Evolutionary conservation across 2,888 invertebrate genomes (phyloP), one percentile per base, ranked within the genome.

Genomic region (Acleris emargana): DNA sequence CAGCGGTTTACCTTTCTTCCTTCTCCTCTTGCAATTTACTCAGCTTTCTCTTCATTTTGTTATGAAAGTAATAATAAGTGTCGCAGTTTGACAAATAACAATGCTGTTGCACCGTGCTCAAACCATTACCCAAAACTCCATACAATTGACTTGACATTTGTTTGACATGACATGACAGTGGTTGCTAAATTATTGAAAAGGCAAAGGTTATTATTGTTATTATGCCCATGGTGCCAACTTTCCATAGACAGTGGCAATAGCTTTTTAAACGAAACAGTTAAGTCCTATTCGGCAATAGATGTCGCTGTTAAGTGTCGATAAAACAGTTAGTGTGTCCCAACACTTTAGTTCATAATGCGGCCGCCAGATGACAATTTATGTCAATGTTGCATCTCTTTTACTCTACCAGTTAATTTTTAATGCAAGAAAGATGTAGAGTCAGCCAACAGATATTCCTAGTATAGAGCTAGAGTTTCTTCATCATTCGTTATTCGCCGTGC

Each of bases 401-500:
- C 68, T 68, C 70, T 62, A 68, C 64, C 62, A 68, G 67, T 68
- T 68, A 67, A 67, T 70, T 68, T 70, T 68, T 68, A 68, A 66
- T 68, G 69, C 69, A 70, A 70, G 70, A 70, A 68, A 70, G 70
- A 70, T 68, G 68, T 67, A 70, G 67, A 68, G 66, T 64, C 58
- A 67, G 62, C 62, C 62, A 67, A 62, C 67, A 62, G 67, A 64
- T 69, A 64, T 64, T 64, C 64, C 67, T 64, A 59, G 60, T 68
- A 67, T 67, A 64, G 67, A 76, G 74, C 76, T 79, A 76, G 74
- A 79, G 77, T 80, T 83, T 81, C 82, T 83, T 85, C 84, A 83
- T 86, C 17, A n/a, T 45, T 86, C 85, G 84, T 81, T 83, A 84
- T 82, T 84, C 80, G 83, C 80, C 83, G 85, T 84, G 84, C 84